Percentiles rank a stretch among this genome's conserved stretches.
Conservation (phyloP, 2,888 invertebrate genomes). For the Drosophila algonquin region DNA sequence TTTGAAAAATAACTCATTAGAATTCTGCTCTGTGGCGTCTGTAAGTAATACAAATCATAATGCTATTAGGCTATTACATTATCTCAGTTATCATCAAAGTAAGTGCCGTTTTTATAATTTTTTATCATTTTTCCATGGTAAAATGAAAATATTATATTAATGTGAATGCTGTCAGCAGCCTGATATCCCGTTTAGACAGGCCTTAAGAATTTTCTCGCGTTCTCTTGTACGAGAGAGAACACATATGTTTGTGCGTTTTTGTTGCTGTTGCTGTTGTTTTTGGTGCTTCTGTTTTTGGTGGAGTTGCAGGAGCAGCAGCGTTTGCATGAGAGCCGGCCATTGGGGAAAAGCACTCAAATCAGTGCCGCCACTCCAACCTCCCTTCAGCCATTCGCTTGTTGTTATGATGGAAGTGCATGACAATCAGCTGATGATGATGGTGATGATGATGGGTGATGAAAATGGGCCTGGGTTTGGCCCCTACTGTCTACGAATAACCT, state of each 20-base stretch:
- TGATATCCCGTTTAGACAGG: background rate
- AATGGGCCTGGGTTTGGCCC: conserved; percentile 32
- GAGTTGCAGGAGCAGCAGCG: conserved; percentile 22
- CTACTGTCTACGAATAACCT: conserved; percentile 24
- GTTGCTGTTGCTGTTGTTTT: background rate
- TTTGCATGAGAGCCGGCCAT: conserved; percentile 67
- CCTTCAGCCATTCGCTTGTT: background rate
- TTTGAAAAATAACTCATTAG: too few species aligned
- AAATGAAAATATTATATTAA: too few species aligned
- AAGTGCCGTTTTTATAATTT: too few species aligned
- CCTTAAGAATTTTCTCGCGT: background rate
- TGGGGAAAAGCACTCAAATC: conserved; percentile 71
- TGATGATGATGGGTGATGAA: conserved; percentile 10
- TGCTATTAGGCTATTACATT: too few species aligned
- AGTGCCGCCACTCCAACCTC: conserved; percentile 41
- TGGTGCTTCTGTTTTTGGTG: conserved; percentile 8
- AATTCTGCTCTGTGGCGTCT: too few species aligned
- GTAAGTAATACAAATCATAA: too few species aligned
- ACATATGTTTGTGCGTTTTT: background rate
- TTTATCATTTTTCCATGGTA: too few species aligned
- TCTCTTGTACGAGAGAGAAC: background rate
- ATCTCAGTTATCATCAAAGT: too few species aligned
- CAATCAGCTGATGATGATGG: conserved; percentile 39
- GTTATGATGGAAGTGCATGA: conserved; percentile 42
- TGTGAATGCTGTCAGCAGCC: background rate